Conservation (phyloP, 2,113 vertebrate genomes). For the Macheiramphus alcinus region DNA sequence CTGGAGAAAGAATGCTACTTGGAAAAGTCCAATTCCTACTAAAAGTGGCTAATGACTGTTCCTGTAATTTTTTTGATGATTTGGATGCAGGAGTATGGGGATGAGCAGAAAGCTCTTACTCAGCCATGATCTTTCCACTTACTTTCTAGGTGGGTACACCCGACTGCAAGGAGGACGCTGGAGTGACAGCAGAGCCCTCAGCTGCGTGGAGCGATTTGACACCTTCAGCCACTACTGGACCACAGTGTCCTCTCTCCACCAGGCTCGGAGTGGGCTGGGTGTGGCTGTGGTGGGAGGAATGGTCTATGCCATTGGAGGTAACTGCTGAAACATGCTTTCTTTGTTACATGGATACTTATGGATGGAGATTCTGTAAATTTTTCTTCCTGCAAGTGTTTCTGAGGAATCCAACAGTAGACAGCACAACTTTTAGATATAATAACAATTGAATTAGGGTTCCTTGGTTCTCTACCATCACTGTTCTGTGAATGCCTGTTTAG, state of each 20-base stretch:
- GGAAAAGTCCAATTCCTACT: not conserved
- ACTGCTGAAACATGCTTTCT: not conserved
- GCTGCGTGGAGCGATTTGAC: slow-evolving; percentile 96
- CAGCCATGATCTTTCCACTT: not conserved
- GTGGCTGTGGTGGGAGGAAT: slow-evolving; percentile 91
- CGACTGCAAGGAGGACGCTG: slow-evolving; percentile 92
- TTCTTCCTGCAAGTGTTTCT: not conserved
- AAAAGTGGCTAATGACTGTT: not conserved
- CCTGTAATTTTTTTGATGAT: not conserved
- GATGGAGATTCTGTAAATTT: not conserved
- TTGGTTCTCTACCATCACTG: not conserved
- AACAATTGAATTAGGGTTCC: not conserved
- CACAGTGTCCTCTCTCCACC: slow-evolving; percentile 93
- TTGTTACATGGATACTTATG: not conserved
- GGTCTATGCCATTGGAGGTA: slow-evolving; percentile 98
- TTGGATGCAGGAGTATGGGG: not conserved
- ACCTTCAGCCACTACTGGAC: slow-evolving; percentile 99
- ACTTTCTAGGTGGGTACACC: slow-evolving; percentile 88
- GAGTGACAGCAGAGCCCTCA: slow-evolving; percentile 93
- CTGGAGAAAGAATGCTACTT: not conserved
- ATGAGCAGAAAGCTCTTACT: not conserved
- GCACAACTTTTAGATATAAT: not conserved
- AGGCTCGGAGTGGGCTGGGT: slow-evolving; percentile 92
- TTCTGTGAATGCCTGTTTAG: not conserved
- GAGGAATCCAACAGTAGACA: not conserved